Evolutionary conservation across 2,888 invertebrate genomes (phyloP).

Genomic region (Nephrotoma flavescens): DNA sequence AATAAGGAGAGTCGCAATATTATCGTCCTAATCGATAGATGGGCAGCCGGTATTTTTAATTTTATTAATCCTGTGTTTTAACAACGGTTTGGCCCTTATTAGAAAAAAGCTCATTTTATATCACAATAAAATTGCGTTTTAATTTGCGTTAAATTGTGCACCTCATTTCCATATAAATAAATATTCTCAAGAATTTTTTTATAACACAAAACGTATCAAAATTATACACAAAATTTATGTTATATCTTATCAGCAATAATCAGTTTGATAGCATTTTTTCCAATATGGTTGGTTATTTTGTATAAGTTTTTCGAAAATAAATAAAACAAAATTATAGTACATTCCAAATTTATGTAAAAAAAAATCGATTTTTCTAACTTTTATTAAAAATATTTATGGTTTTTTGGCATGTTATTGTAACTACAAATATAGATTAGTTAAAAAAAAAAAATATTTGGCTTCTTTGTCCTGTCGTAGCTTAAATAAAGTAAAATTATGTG

Average conservation of each 20-base stretch:
- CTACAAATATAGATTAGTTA: background rate
- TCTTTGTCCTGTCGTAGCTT: background rate
- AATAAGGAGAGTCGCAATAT: too few species aligned
- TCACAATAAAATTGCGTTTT: too few species aligned
- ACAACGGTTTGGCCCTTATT: too few species aligned
- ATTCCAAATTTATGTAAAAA: background rate
- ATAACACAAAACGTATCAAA: background rate
- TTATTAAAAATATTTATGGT: background rate
- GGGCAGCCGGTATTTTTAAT: too few species aligned
- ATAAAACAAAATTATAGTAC: background rate
- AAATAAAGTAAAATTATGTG: background rate
- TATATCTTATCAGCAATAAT: background rate
- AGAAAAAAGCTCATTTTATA: too few species aligned
- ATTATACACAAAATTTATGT: background rate
- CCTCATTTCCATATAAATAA: too few species aligned
- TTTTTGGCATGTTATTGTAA: background rate
- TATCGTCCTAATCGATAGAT: too few species aligned
- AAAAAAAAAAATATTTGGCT: background rate
- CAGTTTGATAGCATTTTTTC: background rate
- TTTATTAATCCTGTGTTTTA: too few species aligned
- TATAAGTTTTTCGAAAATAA: background rate
- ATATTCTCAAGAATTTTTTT: too few species aligned
- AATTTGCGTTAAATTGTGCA: too few species aligned
- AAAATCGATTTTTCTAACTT: background rate
- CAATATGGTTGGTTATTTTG: background rate